Base-by-base conservation (phyloP, 2,113 vertebrate species). In the Hemicordylus capensis region DNA sequence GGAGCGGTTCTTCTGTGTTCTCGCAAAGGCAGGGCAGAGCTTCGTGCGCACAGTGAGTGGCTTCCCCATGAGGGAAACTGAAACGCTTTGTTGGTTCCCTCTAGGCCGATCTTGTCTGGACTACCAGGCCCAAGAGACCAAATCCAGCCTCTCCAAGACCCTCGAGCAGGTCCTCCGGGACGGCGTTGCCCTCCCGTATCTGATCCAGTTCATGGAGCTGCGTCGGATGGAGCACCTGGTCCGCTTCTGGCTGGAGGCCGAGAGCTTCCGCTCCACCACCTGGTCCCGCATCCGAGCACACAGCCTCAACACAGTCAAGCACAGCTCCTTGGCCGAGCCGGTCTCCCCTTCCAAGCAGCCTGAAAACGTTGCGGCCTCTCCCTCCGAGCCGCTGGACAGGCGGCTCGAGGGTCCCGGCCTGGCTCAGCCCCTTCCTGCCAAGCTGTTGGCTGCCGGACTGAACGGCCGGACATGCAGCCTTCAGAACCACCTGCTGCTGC, bases 271-370 rank as follows among this genome's bases (percentile, higher is more conserved):
- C 82, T 97, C 98, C 74, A 96, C 97, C 22, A 98, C 98, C 31
- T 99, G 99, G 99, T 98, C 98, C 4, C 96, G 98, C 56, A 97
- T 99, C 63, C 95, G 99, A 94, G 98, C 98, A 0, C 98, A 98
- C 87, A 99, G 97, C 95, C 96, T 99, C 80, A 99, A 99, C 96
- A 98, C 98, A 1, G 98, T 99, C 73, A 99, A 99, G 93, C 99
- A 99, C 94, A 99, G 98, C 91, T 97, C 99, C 0, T 77, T 99
- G 95, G 98, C 98, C 11, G 99, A 99, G 95, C 98, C 98, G 0
- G 96, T 98, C 58, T 96, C 96, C 0, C 97, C 97, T 34, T 94
- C 89, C 0, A 95, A 94, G 26, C 94, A 94, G 87, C 94, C 93
- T 6, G 95, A 95, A 80, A 72, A n/a, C 20, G 4, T 20, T 2